These are phyloP conservation scores for Darevskia nairensis DNA, from an alignment of 2,797 vertebrate genomes.

Conservation along the genomic window DNA sequence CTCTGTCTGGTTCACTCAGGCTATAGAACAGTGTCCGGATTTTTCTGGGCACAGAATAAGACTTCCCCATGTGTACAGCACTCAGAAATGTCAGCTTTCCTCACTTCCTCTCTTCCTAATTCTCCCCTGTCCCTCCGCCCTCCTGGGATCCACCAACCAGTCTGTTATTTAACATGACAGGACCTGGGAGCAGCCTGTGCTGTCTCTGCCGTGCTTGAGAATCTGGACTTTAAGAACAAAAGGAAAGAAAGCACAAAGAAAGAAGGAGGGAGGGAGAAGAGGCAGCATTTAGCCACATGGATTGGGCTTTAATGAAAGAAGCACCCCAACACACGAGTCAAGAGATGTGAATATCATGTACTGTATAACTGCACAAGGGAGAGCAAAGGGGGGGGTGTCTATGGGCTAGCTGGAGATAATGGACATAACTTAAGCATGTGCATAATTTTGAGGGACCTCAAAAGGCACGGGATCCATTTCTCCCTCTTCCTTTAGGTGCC, in stretches of 20 bases:
- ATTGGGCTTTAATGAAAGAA: too few relatives aligned
- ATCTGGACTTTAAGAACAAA: constrained; percentile 8
- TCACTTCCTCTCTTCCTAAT: background rate
- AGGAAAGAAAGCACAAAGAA: constrained; percentile 2
- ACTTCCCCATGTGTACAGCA: background rate
- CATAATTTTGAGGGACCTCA: background rate
- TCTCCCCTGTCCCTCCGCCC: background rate
- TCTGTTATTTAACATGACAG: background rate
- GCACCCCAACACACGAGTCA: background rate
- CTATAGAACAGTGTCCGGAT: background rate
- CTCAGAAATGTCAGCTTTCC: background rate
- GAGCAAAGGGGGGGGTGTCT: background rate
- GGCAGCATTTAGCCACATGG: background rate
- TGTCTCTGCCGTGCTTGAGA: background rate
- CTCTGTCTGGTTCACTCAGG: too few relatives aligned
- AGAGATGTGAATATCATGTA: too few relatives aligned
- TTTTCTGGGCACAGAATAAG: background rate
- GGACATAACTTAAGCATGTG: background rate
- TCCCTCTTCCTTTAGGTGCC: background rate
- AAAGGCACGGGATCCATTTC: background rate
- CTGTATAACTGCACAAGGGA: background rate
- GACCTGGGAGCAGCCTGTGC: background rate
- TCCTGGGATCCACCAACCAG: background rate
- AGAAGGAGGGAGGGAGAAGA: background rate
- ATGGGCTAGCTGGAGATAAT: background rate